Conservation (phyloP, 2,888 invertebrate species). For the Dryadula phaetusa region DNA sequence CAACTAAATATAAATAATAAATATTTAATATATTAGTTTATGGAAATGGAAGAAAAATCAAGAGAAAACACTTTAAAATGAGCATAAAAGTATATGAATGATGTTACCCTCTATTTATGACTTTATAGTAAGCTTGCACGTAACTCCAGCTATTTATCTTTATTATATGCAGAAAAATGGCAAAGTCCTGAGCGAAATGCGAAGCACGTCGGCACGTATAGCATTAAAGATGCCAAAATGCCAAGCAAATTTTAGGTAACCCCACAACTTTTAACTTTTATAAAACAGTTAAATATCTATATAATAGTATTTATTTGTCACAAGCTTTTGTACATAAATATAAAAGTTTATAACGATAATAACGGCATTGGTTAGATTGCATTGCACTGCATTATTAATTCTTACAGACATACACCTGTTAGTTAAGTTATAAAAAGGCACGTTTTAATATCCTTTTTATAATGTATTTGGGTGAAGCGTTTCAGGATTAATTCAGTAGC, state of each 20-base stretch:
- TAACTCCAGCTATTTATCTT: constrained; percentile 34
- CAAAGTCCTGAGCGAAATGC: constrained; percentile 32
- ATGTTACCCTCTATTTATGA: constrained; percentile 24
- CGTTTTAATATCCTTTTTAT: not conserved
- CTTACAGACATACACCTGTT: not conserved
- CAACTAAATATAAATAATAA: not conserved
- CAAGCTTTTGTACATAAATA: too few relatives aligned
- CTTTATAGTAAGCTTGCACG: constrained; percentile 32
- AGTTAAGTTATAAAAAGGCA: not conserved
- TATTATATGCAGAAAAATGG: constrained; percentile 37
- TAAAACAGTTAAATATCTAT: constrained; percentile 3
- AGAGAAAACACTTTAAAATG: not conserved
- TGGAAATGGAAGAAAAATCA: not conserved
- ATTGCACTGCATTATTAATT: too few relatives aligned
- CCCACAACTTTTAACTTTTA: constrained; percentile 20
- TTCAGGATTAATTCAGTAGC: not conserved
- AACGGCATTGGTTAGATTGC: too few relatives aligned
- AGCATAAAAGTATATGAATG: constrained; percentile 9
- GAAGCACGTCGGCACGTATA: constrained; percentile 33
- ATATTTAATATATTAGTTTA: not conserved
- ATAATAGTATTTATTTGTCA: too few relatives aligned
- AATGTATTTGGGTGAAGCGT: not conserved
- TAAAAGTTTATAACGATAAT: too few relatives aligned
- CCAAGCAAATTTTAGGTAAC: constrained; percentile 27
- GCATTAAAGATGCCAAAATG: constrained; percentile 30